phyloP scores from a whole-genome alignment of 2,113 vertebrate species.

The Argyrosomus japonicus region DNA sequence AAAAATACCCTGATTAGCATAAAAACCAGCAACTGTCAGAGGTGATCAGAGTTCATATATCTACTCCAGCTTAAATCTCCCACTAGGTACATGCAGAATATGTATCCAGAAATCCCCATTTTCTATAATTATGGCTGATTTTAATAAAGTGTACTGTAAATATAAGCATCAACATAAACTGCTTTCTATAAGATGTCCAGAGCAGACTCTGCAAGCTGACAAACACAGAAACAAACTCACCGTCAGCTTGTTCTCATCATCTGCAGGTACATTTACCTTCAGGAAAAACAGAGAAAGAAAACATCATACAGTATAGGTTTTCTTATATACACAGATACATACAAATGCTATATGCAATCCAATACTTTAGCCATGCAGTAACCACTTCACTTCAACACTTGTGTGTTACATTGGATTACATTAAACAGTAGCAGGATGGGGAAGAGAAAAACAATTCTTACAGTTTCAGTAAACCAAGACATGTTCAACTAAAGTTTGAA shows the following conservation, averaged over 20 bases:
- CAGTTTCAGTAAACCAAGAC: neutral
- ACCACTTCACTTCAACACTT: neutral
- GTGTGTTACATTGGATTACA: neutral
- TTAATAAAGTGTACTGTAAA: neutral
- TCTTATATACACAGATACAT: neutral
- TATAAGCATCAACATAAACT: neutral
- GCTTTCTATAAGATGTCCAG: neutral
- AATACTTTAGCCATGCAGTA: neutral
- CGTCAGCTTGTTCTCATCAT: slow-evolving; percentile 81
- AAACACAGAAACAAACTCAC: slow-evolving; percentile 60
- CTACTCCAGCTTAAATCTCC: neutral
- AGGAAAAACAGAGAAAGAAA: slow-evolving; percentile 26
- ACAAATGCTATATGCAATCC: neutral
- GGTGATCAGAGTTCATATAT: neutral
- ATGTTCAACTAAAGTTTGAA: neutral
- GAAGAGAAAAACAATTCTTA: neutral
- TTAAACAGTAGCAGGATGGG: neutral
- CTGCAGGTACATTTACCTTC: slow-evolving; percentile 56
- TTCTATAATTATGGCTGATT: neutral
- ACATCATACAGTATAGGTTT: neutral
- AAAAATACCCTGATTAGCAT: neutral
- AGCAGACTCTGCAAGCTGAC: neutral
- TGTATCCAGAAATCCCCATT: neutral
- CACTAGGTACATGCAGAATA: neutral
- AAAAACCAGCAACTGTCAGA: neutral